Base-by-base conservation (phyloP, 64 coral and sea anemone species). In the Actinia tenebrosa region DNA sequence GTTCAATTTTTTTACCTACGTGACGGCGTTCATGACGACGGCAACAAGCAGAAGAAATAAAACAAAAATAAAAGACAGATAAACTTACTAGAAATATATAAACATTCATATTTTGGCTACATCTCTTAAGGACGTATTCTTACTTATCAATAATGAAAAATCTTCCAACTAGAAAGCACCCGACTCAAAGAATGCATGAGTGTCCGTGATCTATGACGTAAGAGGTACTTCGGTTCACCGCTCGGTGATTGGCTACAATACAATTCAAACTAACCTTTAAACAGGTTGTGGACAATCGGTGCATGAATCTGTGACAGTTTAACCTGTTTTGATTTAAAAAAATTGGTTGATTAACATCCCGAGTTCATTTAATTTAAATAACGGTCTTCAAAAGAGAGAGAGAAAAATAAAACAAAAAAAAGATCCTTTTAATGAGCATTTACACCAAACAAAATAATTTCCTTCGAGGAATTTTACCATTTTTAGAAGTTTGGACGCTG, bases 61-160 rank as follows among this genome's bases (percentile, higher is more conserved):
- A 42, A 75, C 23, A 75, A 81, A 81, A 81, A 81, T 37, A 81
- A 81, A 80, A 42, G 46, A 81, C 45, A 81, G 16, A 45, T 53
- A 81, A 81, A 81, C 45, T 2, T 81, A 81, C 43, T 81, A 53
- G 6, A 22, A 81, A 91, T 80, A 44, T 63, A 60, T 85, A 86
- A 91, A 86, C 64, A 80, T 80, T 86, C 89, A 91, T 91, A 79
- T 91, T 91, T 91, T 91, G 88, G 78, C 89, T 91, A 91, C 89
- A 91, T 91, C 78, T 86, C 89, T 64, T 71, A 14, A 16, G 30
- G 19, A 77, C 22, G 16, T 84, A 47, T 75, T 89, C 13, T 44
- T 26, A 71, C 13, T 44, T 26, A 71, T 77, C 60, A 89, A 80
- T 75, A 75, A 75, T 75, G 63, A 10, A 75, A 75, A 30, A 42